Percentiles rank a stretch among this genome's conserved stretches.
Conservation (phyloP, 2,888 invertebrate genomes). For the Luperina nickerlii region DNA sequence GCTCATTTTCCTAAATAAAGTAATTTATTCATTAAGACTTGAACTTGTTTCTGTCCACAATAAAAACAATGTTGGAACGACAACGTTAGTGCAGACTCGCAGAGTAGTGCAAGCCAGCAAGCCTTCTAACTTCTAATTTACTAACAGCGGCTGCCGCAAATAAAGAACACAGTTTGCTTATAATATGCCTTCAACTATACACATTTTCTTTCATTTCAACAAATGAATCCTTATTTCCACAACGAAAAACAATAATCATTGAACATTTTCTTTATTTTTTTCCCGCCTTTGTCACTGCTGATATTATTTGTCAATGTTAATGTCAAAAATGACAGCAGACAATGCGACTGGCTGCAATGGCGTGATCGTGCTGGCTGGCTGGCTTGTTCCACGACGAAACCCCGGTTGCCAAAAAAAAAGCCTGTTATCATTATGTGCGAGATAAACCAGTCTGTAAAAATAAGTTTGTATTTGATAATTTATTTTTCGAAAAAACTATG, state of each 20-base stretch:
- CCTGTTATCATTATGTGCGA: too few relatives aligned
- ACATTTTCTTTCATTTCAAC: not conserved
- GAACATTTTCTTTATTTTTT: conserved; percentile 32
- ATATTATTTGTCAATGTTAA: conserved; percentile 1
- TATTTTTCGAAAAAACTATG: too few relatives aligned
- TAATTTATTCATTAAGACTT: conserved; percentile 10
- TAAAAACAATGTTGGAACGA: not conserved
- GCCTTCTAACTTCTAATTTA: not conserved
- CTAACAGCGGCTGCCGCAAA: not conserved
- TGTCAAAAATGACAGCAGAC: not conserved
- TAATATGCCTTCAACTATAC: not conserved
- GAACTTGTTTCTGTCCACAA: conserved; percentile 17
- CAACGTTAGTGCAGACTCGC: not conserved
- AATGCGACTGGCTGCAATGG: not conserved
- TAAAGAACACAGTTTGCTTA: not conserved
- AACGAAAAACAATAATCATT: conserved; percentile 19
- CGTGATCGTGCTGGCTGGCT: not conserved
- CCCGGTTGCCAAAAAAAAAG: not conserved
- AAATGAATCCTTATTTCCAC: not conserved
- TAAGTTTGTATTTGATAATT: too few relatives aligned
- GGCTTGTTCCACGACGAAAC: not conserved
- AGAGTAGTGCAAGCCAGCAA: conserved; percentile 2
- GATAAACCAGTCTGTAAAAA: too few relatives aligned
- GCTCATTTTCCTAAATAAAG: conserved; percentile 66
- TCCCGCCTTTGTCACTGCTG: conserved; percentile 51